phyloP scores from a whole-genome alignment of 2,113 vertebrate genomes.

The Psettodes erumei region DNA sequence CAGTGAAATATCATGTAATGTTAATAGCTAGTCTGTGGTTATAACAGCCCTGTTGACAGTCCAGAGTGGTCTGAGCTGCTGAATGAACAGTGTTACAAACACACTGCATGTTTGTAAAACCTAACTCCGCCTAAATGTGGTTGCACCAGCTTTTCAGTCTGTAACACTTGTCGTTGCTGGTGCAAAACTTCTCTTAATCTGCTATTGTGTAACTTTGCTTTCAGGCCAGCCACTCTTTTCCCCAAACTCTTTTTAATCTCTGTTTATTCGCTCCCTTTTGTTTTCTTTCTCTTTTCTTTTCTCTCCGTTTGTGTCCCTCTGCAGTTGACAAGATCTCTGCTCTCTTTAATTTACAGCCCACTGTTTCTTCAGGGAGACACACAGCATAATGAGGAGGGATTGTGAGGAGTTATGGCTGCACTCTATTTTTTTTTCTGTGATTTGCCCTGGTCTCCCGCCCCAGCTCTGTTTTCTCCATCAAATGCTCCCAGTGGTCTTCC shows the following conservation, averaged over 20 bases:
- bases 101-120: too few species aligned
- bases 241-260: slow-evolving; percentile 30
- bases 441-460: slow-evolving; percentile 40
- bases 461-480: slow-evolving; percentile 61
- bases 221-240: slow-evolving; percentile 25
- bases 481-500: slow-evolving; percentile 47
- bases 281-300: neutral
- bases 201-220: slow-evolving; percentile 17
- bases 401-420: neutral
- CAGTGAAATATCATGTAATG: too few species aligned
- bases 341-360: slow-evolving; percentile 59
- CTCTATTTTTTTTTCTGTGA: slow-evolving; percentile 29
- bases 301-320: slow-evolving; percentile 25
- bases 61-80: too few species aligned
- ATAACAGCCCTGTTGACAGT: too few species aligned
- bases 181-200: slow-evolving; percentile 25
- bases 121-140: too few species aligned
- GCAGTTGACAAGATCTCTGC: slow-evolving; percentile 47
- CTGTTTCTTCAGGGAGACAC: slow-evolving; percentile 55
- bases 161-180: neutral
- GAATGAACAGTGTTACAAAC: too few species aligned
- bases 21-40: too few species aligned
- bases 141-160: too few species aligned
- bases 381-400: slow-evolving; percentile 36
- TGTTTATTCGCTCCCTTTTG: slow-evolving; percentile 8